phyloP scores from a whole-genome alignment of 2,888 invertebrate genomes.

The Panopea generosa region DNA sequence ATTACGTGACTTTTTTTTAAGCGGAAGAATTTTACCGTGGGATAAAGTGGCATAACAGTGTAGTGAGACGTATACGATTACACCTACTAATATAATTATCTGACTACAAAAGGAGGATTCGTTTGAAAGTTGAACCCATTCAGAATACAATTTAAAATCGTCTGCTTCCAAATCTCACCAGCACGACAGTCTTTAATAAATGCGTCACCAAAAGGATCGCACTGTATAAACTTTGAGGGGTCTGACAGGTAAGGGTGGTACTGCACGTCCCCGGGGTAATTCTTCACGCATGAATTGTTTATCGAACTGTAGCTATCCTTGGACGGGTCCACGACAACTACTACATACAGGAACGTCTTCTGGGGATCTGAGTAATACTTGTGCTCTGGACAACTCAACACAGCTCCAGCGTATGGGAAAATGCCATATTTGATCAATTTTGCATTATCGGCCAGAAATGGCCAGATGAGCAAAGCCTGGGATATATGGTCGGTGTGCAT shows the following conservation, averaged over 20 bases:
- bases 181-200: conserved; percentile 66
- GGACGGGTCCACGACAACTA: conserved; percentile 52
- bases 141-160: conserved; percentile 63
- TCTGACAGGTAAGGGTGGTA: conserved; percentile 67
- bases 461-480: conserved; percentile 50
- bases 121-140: conserved; percentile 35
- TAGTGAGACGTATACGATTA: too few species aligned
- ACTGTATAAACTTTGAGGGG: conserved; percentile 71
- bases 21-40: too few species aligned
- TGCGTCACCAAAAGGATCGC: conserved; percentile 75
- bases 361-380: conserved; percentile 61
- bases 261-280: conserved; percentile 35
- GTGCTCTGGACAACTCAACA: conserved; percentile 58
- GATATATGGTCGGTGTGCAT: conserved; percentile 54
- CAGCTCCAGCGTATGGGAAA: conserved; percentile 56
- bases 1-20: too few species aligned
- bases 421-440: conserved; percentile 69
- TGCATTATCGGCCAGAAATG: conserved; percentile 60
- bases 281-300: conserved; percentile 50
- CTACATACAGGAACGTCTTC: conserved; percentile 61
- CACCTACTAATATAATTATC: too few species aligned
- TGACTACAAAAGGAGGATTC: background rate
- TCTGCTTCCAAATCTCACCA: conserved; percentile 66
- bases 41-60: too few species aligned
- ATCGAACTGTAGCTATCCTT: conserved; percentile 11